A percentile compares a stretch with the other conserved stretches of the same genome.
Evolutionary conservation across 2,113 vertebrate species (phyloP).

Genomic region (Meriones unguiculatus): DNA sequence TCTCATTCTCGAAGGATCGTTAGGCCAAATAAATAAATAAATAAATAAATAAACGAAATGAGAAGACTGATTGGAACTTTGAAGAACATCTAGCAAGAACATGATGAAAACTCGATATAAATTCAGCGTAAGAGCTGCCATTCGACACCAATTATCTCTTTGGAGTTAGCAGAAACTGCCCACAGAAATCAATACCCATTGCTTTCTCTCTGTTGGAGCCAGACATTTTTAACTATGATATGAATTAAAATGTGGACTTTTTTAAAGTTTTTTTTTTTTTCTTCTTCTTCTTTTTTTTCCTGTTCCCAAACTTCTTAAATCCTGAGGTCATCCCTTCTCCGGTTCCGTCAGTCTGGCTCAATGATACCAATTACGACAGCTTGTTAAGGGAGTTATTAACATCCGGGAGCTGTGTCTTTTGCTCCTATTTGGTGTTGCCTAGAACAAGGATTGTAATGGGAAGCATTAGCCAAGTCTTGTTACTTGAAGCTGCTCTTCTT

Average conservation of each 20-base stretch:
- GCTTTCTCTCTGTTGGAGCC: constrained; percentile 26
- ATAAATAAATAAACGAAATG: not conserved
- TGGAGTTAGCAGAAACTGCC: constrained; percentile 26
- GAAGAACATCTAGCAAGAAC: constrained; percentile 24
- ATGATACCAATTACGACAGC: constrained; percentile 45
- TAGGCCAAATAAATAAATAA: not conserved
- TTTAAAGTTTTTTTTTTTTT: not conserved
- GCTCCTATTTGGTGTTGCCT: constrained; percentile 50
- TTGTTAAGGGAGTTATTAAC: constrained; percentile 62
- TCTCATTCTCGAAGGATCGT: not conserved
- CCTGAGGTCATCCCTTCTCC: constrained; percentile 30
- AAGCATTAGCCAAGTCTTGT: constrained; percentile 23
- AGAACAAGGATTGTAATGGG: constrained; percentile 42
- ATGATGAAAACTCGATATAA: constrained; percentile 59
- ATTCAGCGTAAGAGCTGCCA: not conserved
- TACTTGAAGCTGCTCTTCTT: constrained; percentile 27
- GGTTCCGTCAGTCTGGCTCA: constrained; percentile 16
- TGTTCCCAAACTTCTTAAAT: constrained; percentile 43
- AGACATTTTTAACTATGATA: constrained; percentile 33
- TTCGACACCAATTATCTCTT: constrained; percentile 57
- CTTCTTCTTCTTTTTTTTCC: not conserved
- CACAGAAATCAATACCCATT: constrained; percentile 12
- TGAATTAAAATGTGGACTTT: constrained; percentile 45
- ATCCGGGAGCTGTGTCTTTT: not conserved
- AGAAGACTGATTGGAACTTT: constrained; percentile 27